Base-by-base conservation (phyloP, 2,113 vertebrate genomes). In the Hippocampus barbouri region DNA sequence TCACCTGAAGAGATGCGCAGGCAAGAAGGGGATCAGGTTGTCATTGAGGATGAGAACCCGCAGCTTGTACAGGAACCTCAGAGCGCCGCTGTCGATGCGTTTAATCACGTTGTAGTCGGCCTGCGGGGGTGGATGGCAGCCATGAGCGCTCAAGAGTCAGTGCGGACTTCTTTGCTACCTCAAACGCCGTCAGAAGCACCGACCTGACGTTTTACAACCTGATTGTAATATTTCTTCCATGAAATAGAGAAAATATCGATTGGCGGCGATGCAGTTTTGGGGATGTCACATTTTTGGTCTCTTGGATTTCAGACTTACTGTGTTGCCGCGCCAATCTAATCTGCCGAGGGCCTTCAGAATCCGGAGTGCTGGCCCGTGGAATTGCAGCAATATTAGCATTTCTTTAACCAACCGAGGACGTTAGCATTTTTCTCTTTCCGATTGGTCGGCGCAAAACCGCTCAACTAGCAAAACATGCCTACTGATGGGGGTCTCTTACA, bases 31-130 rank as follows among this genome's bases (percentile, higher is more conserved):
- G 71, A 99, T 98, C 73, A 99, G 95, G 92, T 99, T 99, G 91
- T 99, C 97, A 69, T 99, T 99, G 81, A 99, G 92, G 83, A 99
- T 99, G 79, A 99, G 93, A 87, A 99, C 97, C 64, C 96, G 94
- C 79, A 99, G 90, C 89, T 97, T 98, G 74, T 94, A 95, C 47
- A 99, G 93, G 88, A 98, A 97, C 85, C 96, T 90, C 88, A 99
- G 97, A 25, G 95, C 96, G 41, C 97, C 97, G 10, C 95, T 97
- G 89, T 99, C 97, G 72, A 99, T 98, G 64, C 94, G 89, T 86
- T 97, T 98, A 85, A 99, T 97, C 84, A 99, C 94, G 34, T 99
- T 99, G 91, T 98, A 99, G 93, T 99, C 97, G 74, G 97, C 96
- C 92, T 99, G 95, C 85, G 95, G 34, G 93, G 88, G 94, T 94